phyloP scores from a whole-genome alignment of 1,140 invertebrate species.

The Pseudobourletiella spinata region DNA sequence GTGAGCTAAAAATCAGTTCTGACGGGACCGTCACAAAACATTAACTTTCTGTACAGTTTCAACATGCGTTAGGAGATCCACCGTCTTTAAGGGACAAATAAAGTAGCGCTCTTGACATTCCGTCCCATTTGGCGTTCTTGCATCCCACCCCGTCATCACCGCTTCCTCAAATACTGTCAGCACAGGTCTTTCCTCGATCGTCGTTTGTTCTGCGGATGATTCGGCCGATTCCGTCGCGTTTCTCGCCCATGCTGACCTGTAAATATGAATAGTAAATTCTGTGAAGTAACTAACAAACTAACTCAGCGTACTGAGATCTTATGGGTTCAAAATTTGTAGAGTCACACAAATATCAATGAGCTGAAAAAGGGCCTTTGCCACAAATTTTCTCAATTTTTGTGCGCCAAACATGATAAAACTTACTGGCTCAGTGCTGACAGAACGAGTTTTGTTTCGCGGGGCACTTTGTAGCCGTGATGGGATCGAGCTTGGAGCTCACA shows the following conservation, averaged over 20 bases:
- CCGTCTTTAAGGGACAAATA: conserved; percentile 30
- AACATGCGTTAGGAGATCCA: conserved; percentile 29
- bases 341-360: neutral
- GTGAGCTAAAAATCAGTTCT: too few relatives aligned
- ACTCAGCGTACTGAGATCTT: too few relatives aligned
- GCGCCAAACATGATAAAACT: too few relatives aligned
- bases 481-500: conserved; percentile 34
- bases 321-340: too few relatives aligned
- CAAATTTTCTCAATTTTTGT: neutral
- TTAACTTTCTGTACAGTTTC: conserved; percentile 27
- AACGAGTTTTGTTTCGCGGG: conserved; percentile 30
- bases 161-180: conserved; percentile 35
- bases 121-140: conserved; percentile 28
- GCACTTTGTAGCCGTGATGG: conserved; percentile 20
- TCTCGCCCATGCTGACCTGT: conserved; percentile 31
- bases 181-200: conserved; percentile 31
- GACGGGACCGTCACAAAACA: conserved; percentile 22
- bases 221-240: conserved; percentile 13
- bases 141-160: conserved; percentile 29
- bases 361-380: too few relatives aligned
- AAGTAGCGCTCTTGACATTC: conserved; percentile 35
- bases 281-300: neutral
- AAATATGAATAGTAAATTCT: neutral
- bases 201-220: conserved; percentile 8
- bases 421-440: conserved; percentile 34